Percentiles rank a stretch among this genome's conserved stretches.
Conservation (phyloP, 2,797 vertebrate species). For the Chelidonichthys spinosus region DNA sequence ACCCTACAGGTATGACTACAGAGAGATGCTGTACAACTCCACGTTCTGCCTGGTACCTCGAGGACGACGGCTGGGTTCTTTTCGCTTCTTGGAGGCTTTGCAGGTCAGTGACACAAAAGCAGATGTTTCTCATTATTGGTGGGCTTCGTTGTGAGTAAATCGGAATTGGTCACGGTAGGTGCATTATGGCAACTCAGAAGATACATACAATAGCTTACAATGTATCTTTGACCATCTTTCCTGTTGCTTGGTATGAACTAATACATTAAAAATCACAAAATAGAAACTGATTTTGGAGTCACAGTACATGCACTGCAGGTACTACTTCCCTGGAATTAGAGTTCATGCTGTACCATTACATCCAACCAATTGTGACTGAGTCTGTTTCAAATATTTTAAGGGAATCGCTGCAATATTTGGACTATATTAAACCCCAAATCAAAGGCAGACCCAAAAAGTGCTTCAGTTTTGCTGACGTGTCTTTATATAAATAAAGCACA, state of each 20-base stretch:
- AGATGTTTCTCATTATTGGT: constrained; percentile 8
- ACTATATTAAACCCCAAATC: neutral
- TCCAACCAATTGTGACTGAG: neutral
- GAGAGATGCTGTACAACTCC: constrained; percentile 99
- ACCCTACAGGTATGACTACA: constrained; percentile 93
- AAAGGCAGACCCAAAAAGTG: neutral
- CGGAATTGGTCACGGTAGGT: neutral
- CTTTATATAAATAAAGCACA: neutral
- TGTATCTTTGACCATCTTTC: neutral
- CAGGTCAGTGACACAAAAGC: constrained; percentile 87
- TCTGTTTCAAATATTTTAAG: neutral
- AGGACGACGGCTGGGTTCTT: constrained; percentile 97
- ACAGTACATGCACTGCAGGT: neutral
- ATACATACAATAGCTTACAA: neutral
- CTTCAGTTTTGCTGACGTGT: constrained; percentile 1
- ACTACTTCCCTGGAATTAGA: neutral
- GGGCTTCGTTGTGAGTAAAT: neutral
- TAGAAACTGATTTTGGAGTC: neutral
- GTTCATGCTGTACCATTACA: neutral
- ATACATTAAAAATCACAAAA: neutral
- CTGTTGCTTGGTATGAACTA: neutral
- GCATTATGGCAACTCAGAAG: neutral
- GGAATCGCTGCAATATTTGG: neutral
- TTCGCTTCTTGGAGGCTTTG: constrained; percentile 98
- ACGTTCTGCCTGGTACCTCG: constrained; percentile 99